A percentile compares a stretch with the other conserved stretches of the same genome.
These are phyloP conservation scores for Aphelenchoides fujianensis DNA, from an alignment of 1,140 invertebrate genomes.

Conservation along the genomic window DNA sequence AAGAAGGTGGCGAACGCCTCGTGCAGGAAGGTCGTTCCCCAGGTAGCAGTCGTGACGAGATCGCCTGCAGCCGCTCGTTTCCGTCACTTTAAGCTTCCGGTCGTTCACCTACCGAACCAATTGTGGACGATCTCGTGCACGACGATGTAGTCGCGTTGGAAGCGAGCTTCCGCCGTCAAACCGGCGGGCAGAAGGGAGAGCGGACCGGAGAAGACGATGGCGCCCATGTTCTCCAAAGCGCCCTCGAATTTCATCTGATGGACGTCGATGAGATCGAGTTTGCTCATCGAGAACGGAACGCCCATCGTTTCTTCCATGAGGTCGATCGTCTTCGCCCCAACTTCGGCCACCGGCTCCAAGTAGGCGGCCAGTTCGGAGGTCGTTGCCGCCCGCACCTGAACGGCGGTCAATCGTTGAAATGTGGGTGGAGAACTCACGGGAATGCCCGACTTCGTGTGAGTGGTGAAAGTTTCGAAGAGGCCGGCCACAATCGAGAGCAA, in stretches of 20 bases:
- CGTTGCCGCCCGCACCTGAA: slow-evolving; percentile 1
- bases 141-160: neutral
- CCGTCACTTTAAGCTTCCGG: neutral
- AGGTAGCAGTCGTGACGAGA: neutral
- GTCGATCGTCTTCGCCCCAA: neutral
- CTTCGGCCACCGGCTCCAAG: neutral
- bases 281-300: neutral
- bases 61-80: neutral
- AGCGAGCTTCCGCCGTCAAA: neutral
- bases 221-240: neutral
- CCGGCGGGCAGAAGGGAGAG: neutral
- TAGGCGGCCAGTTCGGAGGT: neutral
- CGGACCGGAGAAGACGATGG: neutral
- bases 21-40: neutral
- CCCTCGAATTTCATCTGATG: neutral
- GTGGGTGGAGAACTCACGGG: neutral
- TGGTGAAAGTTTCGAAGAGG: neutral
- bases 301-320: neutral
- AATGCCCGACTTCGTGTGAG: neutral
- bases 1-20: neutral
- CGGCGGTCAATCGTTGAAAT: neutral
- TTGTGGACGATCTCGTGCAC: neutral
- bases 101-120: neutral
- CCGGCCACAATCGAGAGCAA: neutral
- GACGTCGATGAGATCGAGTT: neutral